Evolutionary conservation across 1,140 invertebrate species (phyloP), one percentile per base, ranked within the genome.

Genomic region (Hylaeus anthracinus): DNA sequence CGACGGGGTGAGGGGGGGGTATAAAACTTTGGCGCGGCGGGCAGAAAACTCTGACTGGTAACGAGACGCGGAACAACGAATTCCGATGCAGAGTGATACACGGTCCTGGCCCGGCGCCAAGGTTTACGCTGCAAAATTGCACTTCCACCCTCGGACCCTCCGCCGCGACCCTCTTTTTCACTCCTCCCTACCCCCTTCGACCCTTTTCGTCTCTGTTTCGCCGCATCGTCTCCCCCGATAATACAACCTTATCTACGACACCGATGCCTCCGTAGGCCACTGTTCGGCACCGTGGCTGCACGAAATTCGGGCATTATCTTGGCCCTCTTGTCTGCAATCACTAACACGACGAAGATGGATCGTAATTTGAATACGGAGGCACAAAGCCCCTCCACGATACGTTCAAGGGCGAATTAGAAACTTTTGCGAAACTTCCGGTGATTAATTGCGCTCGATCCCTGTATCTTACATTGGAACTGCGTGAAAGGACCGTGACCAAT

Each of bases 21-120:
- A 66, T 80, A 80, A 80, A 80, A 80, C 71, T 80, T 80, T 75
- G 78, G 78, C 72, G 78, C 65, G 71, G 72, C 71, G 78, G 63
- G 84, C 79, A 86, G 87, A 88, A 88, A 90, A 89, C 88, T 88
- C 74, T 69, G 82, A 88, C 84, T 82, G 81, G 89, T 90, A 91
- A 91, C 89, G 88, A 91, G 88, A 90, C 88, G 88, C 87, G 88
- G 86, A 90, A 90, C 90, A 90, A 90, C 88, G 90, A 89, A 91
- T 90, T 90, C 89, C 90, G 83, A 90, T 90, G 88, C 85, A 76
- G 85, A 89, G 88, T 90, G 89, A 91, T 91, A 90, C 89, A 90
- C 87, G 90, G 85, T 71, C 72, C 82, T 91, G 90, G 90, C 88
- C 70, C 83, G 60, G 41, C 79, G 89, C 90, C 90, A 91, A 88